phyloP scores from a whole-genome alignment of 2,797 vertebrate species.

The Gallirallus australis region DNA sequence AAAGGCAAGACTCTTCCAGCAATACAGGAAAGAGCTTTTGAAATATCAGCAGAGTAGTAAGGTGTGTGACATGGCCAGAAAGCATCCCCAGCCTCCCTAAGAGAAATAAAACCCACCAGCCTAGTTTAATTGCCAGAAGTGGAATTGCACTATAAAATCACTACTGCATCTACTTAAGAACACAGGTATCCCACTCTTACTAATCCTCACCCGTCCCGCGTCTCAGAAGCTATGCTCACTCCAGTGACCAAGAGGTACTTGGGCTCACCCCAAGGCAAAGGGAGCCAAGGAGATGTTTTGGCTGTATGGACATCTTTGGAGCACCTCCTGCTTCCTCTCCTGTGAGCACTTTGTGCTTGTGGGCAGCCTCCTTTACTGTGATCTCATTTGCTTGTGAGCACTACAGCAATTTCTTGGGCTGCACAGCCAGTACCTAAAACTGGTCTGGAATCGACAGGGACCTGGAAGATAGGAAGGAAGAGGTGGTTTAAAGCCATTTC shows the following conservation, averaged over 20 bases:
- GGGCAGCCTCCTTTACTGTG: not conserved
- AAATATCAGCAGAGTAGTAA: not conserved
- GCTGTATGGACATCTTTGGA: not conserved
- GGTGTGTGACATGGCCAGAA: not conserved
- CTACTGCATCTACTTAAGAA: not conserved
- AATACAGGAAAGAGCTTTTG: not conserved
- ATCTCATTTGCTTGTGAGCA: accelerated
- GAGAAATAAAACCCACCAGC: not conserved
- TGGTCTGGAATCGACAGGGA: not conserved
- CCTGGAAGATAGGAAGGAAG: not conserved
- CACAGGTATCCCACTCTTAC: accelerated
- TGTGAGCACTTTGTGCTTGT: accelerated
- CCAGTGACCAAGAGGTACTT: not conserved
- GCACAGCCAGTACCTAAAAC: not conserved
- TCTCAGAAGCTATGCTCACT: not conserved
- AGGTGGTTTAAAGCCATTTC: not conserved
- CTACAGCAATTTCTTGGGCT: not conserved
- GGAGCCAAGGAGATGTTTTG: not conserved
- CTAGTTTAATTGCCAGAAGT: accelerated
- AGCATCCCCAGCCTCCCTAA: not conserved
- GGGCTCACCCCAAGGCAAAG: not conserved
- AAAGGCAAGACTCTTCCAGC: not conserved
- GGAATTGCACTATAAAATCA: not conserved
- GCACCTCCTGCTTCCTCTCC: not conserved
- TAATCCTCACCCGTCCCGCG: not conserved